phyloP scores from a whole-genome alignment of 2,113 vertebrate genomes.

The Paradoxurus hermaphroditus region DNA sequence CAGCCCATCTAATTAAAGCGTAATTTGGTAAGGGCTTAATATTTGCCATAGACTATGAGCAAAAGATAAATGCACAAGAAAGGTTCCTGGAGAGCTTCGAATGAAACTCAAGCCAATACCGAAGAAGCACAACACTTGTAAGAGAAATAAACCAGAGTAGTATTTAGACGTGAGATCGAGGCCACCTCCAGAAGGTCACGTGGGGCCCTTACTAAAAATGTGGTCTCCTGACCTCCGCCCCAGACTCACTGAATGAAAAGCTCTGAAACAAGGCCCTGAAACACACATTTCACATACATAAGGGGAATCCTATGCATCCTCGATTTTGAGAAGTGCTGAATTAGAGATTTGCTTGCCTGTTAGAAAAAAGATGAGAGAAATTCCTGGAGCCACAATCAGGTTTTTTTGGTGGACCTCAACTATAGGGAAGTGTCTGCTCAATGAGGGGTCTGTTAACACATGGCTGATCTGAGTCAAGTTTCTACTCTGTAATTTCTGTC shows the following conservation, averaged over 20 bases:
- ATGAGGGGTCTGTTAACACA: background rate
- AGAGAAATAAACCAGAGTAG: background rate
- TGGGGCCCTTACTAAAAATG: background rate
- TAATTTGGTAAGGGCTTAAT: slow-evolving; percentile 21
- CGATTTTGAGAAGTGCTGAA: background rate
- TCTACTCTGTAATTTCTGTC: background rate
- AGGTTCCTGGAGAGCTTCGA: background rate
- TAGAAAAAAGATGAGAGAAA: background rate
- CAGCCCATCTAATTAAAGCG: background rate
- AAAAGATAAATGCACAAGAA: background rate
- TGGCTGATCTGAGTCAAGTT: background rate
- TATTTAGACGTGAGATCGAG: background rate
- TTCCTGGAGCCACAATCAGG: background rate
- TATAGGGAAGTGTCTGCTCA: background rate
- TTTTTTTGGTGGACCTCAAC: background rate
- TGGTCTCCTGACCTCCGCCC: background rate
- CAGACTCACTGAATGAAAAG: background rate
- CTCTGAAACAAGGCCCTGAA: background rate
- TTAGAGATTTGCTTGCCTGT: background rate
- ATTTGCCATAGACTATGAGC: background rate
- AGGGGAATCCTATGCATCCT: background rate
- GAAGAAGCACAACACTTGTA: background rate
- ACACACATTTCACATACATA: background rate
- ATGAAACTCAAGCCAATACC: background rate
- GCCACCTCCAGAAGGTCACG: background rate